A percentile compares a stretch with the other conserved stretches of the same genome.
phyloP scores from a whole-genome alignment of 2,888 invertebrate genomes.

The Sarcophaga subvicina region DNA sequence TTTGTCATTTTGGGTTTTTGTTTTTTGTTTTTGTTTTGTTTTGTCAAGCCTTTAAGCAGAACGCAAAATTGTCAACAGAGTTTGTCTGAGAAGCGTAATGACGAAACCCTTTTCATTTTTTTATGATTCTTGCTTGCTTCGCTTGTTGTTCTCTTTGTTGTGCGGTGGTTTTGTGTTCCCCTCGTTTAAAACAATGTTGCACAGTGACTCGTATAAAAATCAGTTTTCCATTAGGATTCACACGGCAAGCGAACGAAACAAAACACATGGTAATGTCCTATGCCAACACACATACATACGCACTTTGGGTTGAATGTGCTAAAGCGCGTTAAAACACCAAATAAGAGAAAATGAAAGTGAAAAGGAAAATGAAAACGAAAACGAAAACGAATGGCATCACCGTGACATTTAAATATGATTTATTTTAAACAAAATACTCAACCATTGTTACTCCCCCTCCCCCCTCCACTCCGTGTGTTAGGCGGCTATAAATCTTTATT shows the following conservation, averaged over 20 bases:
- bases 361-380: neutral
- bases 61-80: neutral
- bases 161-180: too few relatives aligned
- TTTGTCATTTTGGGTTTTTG: slow-evolving; percentile 41
- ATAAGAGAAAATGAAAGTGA: neutral
- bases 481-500: too few relatives aligned
- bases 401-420: slow-evolving; percentile 54
- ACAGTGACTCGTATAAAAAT: neutral
- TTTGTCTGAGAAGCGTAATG: neutral
- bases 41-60: slow-evolving; percentile 13
- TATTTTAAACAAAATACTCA: slow-evolving; percentile 25
- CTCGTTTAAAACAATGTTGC: neutral
- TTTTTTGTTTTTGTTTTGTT: neutral
- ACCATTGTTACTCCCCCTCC: too few relatives aligned
- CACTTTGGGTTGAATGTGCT: neutral
- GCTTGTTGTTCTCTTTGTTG: neutral
- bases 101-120: slow-evolving; percentile 9
- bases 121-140: slow-evolving; percentile 3
- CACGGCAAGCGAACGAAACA: neutral
- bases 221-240: neutral
- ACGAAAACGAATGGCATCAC: neutral
- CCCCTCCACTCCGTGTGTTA: too few relatives aligned
- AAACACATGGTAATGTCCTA: neutral
- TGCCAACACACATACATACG: neutral
- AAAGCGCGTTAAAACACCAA: neutral